Percentiles rank a stretch among this genome's conserved stretches.
These are phyloP conservation scores for Falco cherrug DNA, from an alignment of 2,797 vertebrate genomes.

Conservation along the genomic window DNA sequence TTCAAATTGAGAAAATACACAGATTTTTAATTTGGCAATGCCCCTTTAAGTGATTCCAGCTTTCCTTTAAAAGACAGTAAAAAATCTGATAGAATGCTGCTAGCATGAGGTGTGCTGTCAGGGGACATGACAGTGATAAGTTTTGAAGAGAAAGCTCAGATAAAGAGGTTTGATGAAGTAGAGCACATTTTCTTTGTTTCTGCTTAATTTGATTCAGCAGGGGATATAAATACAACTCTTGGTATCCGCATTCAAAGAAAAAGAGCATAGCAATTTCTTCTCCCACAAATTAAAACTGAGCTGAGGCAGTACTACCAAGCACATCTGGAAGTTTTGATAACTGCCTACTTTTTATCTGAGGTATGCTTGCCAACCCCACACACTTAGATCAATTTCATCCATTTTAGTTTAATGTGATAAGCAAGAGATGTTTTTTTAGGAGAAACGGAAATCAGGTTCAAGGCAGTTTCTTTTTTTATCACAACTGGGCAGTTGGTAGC, in stretches of 20 bases:
- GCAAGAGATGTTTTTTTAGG: not conserved
- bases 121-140: not conserved
- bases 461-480: not conserved
- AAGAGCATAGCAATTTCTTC: not conserved
- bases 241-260: not conserved
- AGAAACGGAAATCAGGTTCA: not conserved
- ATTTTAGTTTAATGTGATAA: not conserved
- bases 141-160: conserved; percentile 3
- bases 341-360: not conserved
- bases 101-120: not conserved
- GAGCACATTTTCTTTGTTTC: conserved; percentile 43
- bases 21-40: not conserved
- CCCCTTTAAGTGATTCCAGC: not conserved
- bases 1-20: not conserved
- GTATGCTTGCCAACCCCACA: not conserved
- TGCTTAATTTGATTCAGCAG: conserved; percentile 36
- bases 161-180: conserved; percentile 15
- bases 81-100: not conserved
- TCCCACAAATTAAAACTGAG: not conserved
- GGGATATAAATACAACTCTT: not conserved
- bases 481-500: not conserved
- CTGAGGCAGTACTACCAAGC: not conserved
- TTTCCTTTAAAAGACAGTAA: not conserved
- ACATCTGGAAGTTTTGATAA: not conserved
- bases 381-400: not conserved